These are phyloP conservation scores for Turritopsis rubra DNA, from an alignment of 30 jellyfish, hydroid and myxozoan genomes.

Conservation along the genomic window DNA sequence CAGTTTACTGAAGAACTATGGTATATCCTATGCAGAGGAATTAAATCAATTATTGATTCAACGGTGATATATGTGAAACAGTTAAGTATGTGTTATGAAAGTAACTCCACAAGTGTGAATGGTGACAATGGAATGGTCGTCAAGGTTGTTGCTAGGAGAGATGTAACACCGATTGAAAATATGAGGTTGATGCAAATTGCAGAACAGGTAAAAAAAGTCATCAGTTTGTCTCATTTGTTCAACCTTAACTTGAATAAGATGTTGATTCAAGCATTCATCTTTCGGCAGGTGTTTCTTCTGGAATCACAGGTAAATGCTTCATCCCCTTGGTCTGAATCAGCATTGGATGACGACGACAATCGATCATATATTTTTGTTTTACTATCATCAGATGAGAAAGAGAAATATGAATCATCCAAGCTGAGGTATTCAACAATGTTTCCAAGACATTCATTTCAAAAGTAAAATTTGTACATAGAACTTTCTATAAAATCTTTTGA, in stretches of 20 bases:
- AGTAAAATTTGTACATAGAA: too few relatives aligned
- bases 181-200: conserved; percentile 77
- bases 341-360: conserved; percentile 74
- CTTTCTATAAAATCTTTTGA: too few relatives aligned
- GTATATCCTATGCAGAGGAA: conserved; percentile 92
- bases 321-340: conserved; percentile 51
- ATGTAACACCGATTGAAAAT: conserved; percentile 55
- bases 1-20: conserved; percentile 90
- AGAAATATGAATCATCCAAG: conserved; percentile 60
- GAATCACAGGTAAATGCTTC: conserved; percentile 69
- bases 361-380: conserved; percentile 73
- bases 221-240: too few relatives aligned
- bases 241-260: too few relatives aligned
- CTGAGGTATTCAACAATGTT: not conserved
- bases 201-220: conserved; percentile 88
- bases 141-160: conserved; percentile 88
- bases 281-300: conserved; percentile 70
- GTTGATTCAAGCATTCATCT: not conserved
- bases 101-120: conserved; percentile 71
- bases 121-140: conserved; percentile 94
- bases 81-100: conserved; percentile 54
- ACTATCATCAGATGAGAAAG: conserved; percentile 50
- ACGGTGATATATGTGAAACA: conserved; percentile 67
- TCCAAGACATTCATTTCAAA: too few relatives aligned
- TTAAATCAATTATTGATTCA: conserved; percentile 59